Base-by-base conservation (phyloP, 2,797 vertebrate species). In the Prionace glauca region DNA sequence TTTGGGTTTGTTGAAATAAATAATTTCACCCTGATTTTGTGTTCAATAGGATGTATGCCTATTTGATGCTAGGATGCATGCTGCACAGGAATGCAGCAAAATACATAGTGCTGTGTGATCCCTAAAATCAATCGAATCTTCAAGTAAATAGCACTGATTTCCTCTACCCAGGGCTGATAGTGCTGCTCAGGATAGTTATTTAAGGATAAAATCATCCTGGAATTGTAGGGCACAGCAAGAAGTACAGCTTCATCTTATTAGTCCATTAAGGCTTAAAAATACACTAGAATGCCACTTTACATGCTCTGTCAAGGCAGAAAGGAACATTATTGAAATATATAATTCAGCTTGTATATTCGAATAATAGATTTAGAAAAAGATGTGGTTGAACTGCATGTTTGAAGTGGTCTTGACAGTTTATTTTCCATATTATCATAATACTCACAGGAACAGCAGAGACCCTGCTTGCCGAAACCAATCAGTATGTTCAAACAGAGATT, bases 401-500 rank as follows among this genome's bases (percentile, higher is more conserved):
- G 91, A 94, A 94, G 36, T 74, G 45, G 12, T 45, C 26, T 72
- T 77, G 71, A 77, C 45, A 77, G 93, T 20, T 10, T 18, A 95
- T 74, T 56, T 72, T 86, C 60, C 60, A 50, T 20, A 69, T 86
- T 56, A 88, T 95, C 95, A 93, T 32, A 72, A 60, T 96, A 98
- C 98, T 99, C 97, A 99, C 99, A 99, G 0, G 98, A 99, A 97
- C 98, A 99, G 97, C 98, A 98, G 95, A 99, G 98, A n/a, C 99
- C 99, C 97, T 99, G 99, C 96, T 99, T 99, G 67, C 99, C 98
- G 96, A 99, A 98, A 2, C 99, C 99, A 0, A 99, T 98, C 74
- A 99, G 97, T 98, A 99, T 99, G 97, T 99, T 99, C 96, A 99
- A 97, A 96, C 99, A 99, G 96, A 99, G 98, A 97, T 99, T 99